Evolutionary conservation across 2,888 invertebrate genomes (phyloP).

Genomic region (Elysia crispata): DNA sequence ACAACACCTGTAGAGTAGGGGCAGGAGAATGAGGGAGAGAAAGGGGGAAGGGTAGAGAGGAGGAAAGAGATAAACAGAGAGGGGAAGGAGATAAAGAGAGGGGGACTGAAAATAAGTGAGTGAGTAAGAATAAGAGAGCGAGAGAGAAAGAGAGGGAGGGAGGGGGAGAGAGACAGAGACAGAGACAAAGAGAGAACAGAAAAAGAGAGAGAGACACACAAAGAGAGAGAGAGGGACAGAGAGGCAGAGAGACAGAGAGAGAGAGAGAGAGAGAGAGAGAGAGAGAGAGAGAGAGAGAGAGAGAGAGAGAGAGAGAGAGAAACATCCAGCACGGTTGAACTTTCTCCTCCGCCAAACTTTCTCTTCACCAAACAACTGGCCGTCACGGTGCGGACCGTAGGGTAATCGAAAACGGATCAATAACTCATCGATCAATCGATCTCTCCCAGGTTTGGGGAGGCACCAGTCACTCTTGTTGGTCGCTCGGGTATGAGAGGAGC

Average conservation of each 20-base stretch:
- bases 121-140: background rate
- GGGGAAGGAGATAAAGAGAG: background rate
- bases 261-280: conserved; percentile 26
- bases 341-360: too few relatives aligned
- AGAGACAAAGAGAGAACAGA: conserved; percentile 30
- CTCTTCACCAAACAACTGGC: too few relatives aligned
- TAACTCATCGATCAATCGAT: too few relatives aligned
- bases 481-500: too few relatives aligned
- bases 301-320: conserved; percentile 24
- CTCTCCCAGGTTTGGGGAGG: too few relatives aligned
- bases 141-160: background rate
- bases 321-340: background rate
- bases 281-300: conserved; percentile 31
- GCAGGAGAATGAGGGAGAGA: too few relatives aligned
- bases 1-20: background rate
- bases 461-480: too few relatives aligned
- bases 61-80: background rate
- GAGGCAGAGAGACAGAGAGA: background rate
- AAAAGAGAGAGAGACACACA: conserved; percentile 17
- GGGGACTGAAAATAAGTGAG: conserved; percentile 17
- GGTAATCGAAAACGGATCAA: too few relatives aligned
- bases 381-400: too few relatives aligned
- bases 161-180: conserved; percentile 27
- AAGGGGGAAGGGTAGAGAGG: too few relatives aligned
- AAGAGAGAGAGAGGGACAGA: background rate